These are phyloP conservation scores for Tychaedon coryphoeus DNA, from an alignment of 2,113 vertebrate genomes.

Conservation along the genomic window DNA sequence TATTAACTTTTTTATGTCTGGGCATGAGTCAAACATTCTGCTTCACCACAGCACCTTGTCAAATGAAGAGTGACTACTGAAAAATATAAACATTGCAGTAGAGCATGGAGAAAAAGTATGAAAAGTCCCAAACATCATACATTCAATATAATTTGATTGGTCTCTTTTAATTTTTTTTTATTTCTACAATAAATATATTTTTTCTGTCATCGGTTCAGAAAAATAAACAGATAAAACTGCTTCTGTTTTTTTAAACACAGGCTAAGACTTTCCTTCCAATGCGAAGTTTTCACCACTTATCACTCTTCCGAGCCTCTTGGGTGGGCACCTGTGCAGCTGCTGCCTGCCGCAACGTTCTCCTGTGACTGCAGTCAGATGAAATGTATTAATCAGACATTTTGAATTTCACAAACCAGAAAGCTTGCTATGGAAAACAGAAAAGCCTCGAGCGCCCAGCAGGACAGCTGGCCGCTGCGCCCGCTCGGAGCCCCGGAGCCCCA, in stretches of 20 bases:
- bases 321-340: neutral
- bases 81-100: neutral
- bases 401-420: neutral
- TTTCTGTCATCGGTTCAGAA: neutral
- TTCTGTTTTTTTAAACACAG: neutral
- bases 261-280: no score
- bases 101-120: accelerated
- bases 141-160: no score
- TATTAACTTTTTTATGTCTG: neutral
- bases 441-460: no score
- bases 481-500: no score
- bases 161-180: neutral
- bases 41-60: neutral
- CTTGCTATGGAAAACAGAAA: neutral
- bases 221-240: neutral
- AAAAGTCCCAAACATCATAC: neutral
- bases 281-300: neutral
- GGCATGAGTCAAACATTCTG: neutral
- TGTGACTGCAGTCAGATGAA: neutral
- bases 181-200: neutral
- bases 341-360: neutral
- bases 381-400: neutral
- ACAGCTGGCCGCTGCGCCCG: neutral
- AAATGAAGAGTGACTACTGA: neutral
- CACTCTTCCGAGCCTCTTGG: no score